phyloP scores from a whole-genome alignment of 2,797 vertebrate species.

The Gymnothorax javanicus region DNA sequence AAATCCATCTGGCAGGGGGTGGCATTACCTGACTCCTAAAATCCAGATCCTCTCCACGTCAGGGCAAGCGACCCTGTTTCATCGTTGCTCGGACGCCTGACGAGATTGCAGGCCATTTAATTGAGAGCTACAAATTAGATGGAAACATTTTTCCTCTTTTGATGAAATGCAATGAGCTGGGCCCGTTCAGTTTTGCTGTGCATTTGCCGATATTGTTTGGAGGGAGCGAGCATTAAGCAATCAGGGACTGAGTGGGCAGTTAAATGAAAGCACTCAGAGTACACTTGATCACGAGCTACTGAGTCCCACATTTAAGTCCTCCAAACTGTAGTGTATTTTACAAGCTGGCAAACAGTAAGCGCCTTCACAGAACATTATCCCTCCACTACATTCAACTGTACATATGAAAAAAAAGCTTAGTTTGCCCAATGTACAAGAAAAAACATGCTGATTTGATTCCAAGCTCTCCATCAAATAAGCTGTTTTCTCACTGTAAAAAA shows the following conservation, averaged over 20 bases:
- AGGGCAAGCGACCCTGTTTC: neutral
- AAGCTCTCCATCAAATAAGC: neutral
- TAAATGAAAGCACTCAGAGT: slow-evolving; percentile 1
- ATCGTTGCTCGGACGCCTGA: neutral
- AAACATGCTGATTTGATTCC: neutral
- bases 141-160: neutral
- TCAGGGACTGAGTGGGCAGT: neutral
- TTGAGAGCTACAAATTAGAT: slow-evolving; percentile 8
- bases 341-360: neutral
- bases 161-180: neutral
- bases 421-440: neutral
- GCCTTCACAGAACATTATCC: neutral
- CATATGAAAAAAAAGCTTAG: neutral
- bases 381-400: neutral
- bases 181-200: neutral
- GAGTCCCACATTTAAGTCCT: neutral
- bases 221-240: neutral
- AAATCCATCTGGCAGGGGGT: neutral
- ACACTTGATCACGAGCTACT: neutral
- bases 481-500: neutral
- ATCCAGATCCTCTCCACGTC: neutral
- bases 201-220: neutral
- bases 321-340: slow-evolving; percentile 4
- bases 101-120: neutral
- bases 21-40: neutral